phyloP scores from a whole-genome alignment of 2,888 invertebrate species.

The Lydus trimaculatus region DNA sequence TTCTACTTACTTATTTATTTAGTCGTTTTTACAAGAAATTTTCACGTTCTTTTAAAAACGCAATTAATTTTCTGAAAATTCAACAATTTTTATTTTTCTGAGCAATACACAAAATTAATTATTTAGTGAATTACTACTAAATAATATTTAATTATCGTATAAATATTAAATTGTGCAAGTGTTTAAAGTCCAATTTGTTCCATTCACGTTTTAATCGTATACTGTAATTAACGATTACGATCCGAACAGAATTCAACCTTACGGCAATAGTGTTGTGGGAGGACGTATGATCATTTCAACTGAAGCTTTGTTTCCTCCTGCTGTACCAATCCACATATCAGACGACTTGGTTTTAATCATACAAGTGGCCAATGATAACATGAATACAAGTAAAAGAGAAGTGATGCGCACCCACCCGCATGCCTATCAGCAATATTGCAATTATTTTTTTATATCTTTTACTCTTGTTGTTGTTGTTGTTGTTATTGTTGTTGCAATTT shows the following conservation, averaged over 20 bases:
- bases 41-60: not conserved
- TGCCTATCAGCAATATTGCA: constrained; percentile 8
- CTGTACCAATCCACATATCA: not conserved
- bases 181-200: constrained; percentile 42
- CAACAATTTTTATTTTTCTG: too few species aligned
- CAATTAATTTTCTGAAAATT: not conserved
- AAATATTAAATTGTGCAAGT: constrained; percentile 35
- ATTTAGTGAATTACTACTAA: not conserved
- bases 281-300: constrained; percentile 15
- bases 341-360: constrained; percentile 4
- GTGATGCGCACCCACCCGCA: constrained; percentile 11
- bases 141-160: constrained; percentile 37
- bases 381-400: constrained; percentile 1
- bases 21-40: not conserved
- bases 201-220: constrained; percentile 39
- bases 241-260: constrained; percentile 9
- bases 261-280: constrained; percentile 23
- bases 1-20: not conserved
- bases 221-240: constrained; percentile 41
- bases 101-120: too few species aligned
- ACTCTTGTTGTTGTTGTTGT: not conserved
- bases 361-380: constrained; percentile 8
- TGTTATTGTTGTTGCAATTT: not conserved
- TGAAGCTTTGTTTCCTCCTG: constrained; percentile 13
- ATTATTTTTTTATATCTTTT: constrained; percentile 1